Evolutionary conservation across 1,140 invertebrate genomes (phyloP), one percentile per base, ranked within the genome.

Genomic region (Cotesia glomerata): DNA sequence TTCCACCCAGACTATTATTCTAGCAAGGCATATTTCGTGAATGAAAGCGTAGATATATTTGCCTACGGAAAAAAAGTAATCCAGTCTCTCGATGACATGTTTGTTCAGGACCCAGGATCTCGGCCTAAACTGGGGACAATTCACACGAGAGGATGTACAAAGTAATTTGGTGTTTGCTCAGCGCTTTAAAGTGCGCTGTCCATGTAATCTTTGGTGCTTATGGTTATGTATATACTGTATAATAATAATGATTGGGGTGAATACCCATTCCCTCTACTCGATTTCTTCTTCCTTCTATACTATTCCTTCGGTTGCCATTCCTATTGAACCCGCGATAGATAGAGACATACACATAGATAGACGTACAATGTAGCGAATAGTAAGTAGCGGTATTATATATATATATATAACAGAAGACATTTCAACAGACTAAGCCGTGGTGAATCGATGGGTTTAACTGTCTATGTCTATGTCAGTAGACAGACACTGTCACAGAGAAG

Each of bases 91-190:
- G 49, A 73, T 69, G 74, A 62, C 65, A 65, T 81, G 78, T 81
- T 81, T 81, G 73, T 75, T 80, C 79, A 80, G 80, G 80, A 80
- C 79, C 76, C 74, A 26, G 1, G 26, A 26, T 26, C 26, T 75
- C 69, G 75, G 14, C 62, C 69, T 75, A 75, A 78, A 69, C 76
- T 58, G 73, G 74, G 74, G 74, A 79, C 79, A 80, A 79, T 82
- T 80, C 76, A 75, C 78, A 73, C 79, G 70, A 72, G 65, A 71
- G 73, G 63, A 75, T 77, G 74, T 76, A 76, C 74, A 75, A 78
- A 82, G 81, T 80, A 82, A 82, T 80, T 82, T 82, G 67, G 75
- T 81, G 78, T 82, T 82, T 82, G 75, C 70, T 63, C 73, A 69
- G 73, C 78, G 74, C 72, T 73, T 71, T 14, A 71, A 63, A 75